A percentile compares a stretch with the other conserved stretches of the same genome.
These are phyloP conservation scores for Carettochelys insculpta DNA, from an alignment of 2,113 vertebrate species.

Conservation along the genomic window DNA sequence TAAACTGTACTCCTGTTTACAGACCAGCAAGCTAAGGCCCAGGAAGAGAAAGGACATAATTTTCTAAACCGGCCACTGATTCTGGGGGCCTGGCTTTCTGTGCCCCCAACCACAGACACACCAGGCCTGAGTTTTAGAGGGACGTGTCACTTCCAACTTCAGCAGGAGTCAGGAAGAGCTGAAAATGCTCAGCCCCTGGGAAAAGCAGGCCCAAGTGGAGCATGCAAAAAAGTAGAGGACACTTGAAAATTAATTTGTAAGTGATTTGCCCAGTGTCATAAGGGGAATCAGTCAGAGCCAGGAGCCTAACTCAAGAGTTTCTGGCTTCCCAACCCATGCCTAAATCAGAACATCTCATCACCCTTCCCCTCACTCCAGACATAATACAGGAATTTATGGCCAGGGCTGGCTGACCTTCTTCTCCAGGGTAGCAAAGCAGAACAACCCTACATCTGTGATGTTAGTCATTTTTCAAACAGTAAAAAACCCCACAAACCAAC, in stretches of 20 bases:
- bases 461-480: neutral
- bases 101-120: neutral
- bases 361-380: neutral
- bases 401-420: neutral
- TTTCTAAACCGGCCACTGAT: neutral
- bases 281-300: neutral
- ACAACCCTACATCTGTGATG: neutral
- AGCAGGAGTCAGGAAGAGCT: neutral
- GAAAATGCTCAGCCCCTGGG: neutral
- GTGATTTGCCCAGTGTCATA: neutral
- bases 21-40: neutral
- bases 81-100: neutral
- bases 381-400: neutral
- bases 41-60: neutral
- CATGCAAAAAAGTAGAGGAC: neutral
- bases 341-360: neutral
- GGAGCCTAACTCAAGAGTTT: neutral
- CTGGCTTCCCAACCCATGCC: neutral
- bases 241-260: neutral
- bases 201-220: neutral
- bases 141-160: neutral
- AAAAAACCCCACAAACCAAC: neutral
- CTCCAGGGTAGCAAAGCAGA: neutral
- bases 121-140: neutral
- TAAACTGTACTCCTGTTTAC: neutral